phyloP scores from a whole-genome alignment of 2,888 invertebrate species.

The Clistopyga incitator region DNA sequence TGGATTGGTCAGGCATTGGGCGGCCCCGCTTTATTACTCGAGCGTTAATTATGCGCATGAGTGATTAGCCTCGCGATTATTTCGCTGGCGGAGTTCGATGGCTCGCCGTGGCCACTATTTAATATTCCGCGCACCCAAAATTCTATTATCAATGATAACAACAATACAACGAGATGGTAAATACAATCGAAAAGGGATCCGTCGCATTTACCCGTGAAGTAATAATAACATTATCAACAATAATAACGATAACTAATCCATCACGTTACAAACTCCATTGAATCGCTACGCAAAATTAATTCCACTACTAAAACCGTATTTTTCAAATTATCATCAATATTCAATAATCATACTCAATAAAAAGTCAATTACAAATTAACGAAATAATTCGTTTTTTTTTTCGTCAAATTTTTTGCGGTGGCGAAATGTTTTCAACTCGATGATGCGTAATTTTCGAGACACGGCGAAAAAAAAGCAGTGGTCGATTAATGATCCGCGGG shows the following conservation, averaged over 20 bases:
- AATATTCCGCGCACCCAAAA: constrained; percentile 20
- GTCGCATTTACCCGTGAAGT: neutral
- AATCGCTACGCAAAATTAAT: too few relatives aligned
- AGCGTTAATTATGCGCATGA: constrained; percentile 82
- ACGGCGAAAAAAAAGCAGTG: neutral
- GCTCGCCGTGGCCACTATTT: constrained; percentile 28
- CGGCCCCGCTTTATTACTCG: constrained; percentile 73
- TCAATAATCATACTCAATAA: too few relatives aligned
- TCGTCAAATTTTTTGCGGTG: too few relatives aligned
- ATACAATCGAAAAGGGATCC: neutral
- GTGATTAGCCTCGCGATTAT: constrained; percentile 82
- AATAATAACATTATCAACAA: neutral
- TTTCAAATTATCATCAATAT: too few relatives aligned
- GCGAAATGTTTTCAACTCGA: too few relatives aligned
- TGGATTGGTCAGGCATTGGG: constrained; percentile 27
- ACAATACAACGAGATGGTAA: constrained; percentile 4
- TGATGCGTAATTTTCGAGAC: constrained; percentile 22
- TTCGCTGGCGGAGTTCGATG: constrained; percentile 69
- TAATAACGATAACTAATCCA: neutral
- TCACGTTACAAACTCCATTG: neutral
- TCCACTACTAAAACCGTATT: too few relatives aligned
- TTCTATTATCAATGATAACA: constrained; percentile 11
- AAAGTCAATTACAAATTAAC: too few relatives aligned
- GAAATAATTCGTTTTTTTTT: too few relatives aligned
- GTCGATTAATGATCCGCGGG: neutral